These are phyloP conservation scores for Gyrodactylus salaris DNA, from an alignment of 1,140 invertebrate genomes.

Conservation along the genomic window DNA sequence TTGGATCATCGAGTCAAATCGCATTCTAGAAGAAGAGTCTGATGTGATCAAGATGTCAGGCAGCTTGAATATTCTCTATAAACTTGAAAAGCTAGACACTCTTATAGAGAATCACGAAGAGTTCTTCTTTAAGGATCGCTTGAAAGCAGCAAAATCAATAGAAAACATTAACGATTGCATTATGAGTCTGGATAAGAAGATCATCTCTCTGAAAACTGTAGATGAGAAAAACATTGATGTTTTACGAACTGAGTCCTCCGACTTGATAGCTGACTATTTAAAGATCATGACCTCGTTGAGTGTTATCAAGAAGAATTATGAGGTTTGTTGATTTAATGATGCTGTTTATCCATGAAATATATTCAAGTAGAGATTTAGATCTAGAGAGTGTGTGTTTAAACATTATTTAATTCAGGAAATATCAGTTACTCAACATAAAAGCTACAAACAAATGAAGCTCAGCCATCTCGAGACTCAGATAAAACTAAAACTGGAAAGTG, in stretches of 20 bases:
- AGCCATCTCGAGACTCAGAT: background rate
- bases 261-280: background rate
- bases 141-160: background rate
- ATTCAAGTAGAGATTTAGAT: too few species aligned
- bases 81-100: background rate
- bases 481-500: background rate
- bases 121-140: background rate
- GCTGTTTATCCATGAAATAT: too few species aligned
- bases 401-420: background rate
- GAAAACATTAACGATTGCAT: background rate
- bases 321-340: too few species aligned
- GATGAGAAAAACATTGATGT: background rate
- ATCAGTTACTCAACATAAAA: background rate
- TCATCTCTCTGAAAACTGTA: background rate
- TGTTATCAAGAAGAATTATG: background rate
- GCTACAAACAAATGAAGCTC: background rate
- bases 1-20: background rate
- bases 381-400: too few species aligned
- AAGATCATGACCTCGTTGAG: background rate
- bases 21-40: background rate
- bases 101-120: background rate
- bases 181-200: background rate
- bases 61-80: background rate
- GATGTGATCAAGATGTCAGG: background rate
- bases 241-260: background rate